Evolutionary conservation across 2,888 invertebrate genomes (phyloP).

Genomic region (Acronicta psi): DNA sequence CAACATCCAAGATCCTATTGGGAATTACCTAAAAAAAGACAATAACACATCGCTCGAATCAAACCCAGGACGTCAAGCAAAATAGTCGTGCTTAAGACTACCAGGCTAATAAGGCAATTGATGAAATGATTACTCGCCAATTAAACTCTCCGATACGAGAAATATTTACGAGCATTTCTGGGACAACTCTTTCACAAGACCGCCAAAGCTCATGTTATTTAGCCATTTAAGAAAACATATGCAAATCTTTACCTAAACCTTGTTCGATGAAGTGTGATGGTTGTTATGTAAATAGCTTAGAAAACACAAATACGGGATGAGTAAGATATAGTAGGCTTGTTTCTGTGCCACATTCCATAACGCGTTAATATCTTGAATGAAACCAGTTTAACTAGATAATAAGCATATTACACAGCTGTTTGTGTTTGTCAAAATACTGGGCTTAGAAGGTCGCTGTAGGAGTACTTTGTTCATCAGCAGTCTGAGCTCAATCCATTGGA

Average conservation of each 20-base stretch:
- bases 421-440: constrained; percentile 40
- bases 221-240: constrained; percentile 1
- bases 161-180: neutral
- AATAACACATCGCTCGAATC: no score
- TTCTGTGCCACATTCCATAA: constrained; percentile 50
- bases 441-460: constrained; percentile 18
- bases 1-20: no score
- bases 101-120: no score
- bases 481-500: no score
- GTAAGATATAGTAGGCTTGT: constrained; percentile 34
- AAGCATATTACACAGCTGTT: constrained; percentile 42
- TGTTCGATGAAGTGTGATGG: constrained; percentile 7
- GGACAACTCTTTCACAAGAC: neutral
- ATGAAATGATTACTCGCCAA: no score
- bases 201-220: neutral
- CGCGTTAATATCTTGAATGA: constrained; percentile 45
- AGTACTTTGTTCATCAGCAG: no score
- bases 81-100: no score
- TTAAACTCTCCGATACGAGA: no score
- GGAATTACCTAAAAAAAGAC: no score
- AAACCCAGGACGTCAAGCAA: no score
- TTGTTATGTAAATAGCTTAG: constrained; percentile 41
- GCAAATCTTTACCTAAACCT: constrained; percentile 14
- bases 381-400: constrained; percentile 47
- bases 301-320: constrained; percentile 50